Evolutionary conservation across 2,113 vertebrate genomes (phyloP), one percentile per base, ranked within the genome.

Genomic region (Campylomormyrus tamandua): DNA sequence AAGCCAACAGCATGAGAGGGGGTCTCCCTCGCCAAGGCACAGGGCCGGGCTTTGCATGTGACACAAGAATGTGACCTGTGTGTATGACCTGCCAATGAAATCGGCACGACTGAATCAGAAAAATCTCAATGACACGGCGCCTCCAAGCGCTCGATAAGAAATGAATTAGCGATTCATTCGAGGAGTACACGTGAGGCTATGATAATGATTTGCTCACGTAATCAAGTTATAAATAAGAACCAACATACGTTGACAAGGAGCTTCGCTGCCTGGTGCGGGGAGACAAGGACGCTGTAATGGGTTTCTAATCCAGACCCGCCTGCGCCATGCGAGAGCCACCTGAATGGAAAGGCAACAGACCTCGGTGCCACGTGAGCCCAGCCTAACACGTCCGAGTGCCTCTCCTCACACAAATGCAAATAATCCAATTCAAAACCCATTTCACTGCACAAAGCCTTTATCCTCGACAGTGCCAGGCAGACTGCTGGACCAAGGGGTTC

Each of bases 371-470:
- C 19, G 42, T 50, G 46, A 85, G 46, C 42, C 42, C 45, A n/a
- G 7, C 46, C 46, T 48, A 11, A 70, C 10, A 27, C 27, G 83
- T 9, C 48, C n/a, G 46, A 49, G 83, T 49, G 49, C 39, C 74
- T 87, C 50, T 56, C 50, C 27, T 53, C 85, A 62, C 56, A 66
- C 35, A 46, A 88, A 88, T 66, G 49, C 66, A 83, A 80, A 89
- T 83, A 83, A 49, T 87, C 85, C 49, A 56, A 53, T 83, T 83
- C 70, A 83, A 53, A 83, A 56, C 27, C 27, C 88, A 89, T 83
- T 83, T 89, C 88, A 80, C 74, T 77, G 27, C 88, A 83, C 74
- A 83, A 83, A 89, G 66, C 48, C 88, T 48, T n/a, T 56, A 53
- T 42, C 19, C 17, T 66, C 9, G 31, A n/a, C 66, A 80, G 49